These are phyloP conservation scores for Marronus borbonicus DNA, from an alignment of 2,888 invertebrate genomes.

Conservation along the genomic window DNA sequence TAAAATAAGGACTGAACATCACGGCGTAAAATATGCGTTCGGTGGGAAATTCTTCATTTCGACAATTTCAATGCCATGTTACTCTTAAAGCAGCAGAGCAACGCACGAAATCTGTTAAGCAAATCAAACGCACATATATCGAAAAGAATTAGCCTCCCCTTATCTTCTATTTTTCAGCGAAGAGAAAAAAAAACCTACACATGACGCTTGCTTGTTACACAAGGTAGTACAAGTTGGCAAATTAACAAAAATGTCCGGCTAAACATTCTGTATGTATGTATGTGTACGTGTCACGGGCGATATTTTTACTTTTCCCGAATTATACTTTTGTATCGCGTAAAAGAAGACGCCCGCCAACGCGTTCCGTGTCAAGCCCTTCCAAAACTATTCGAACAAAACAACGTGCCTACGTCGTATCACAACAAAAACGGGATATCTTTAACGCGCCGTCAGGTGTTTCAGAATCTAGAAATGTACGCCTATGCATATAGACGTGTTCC, in stretches of 20 bases:
- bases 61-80: too few species aligned
- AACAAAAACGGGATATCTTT: not conserved
- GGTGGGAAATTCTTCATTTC: too few species aligned
- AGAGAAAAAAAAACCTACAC: not conserved
- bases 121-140: not conserved
- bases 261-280: constrained; percentile 39
- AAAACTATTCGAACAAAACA: constrained; percentile 14
- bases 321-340: constrained; percentile 24
- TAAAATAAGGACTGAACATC: too few species aligned
- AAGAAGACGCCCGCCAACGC: constrained; percentile 33
- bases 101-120: not conserved
- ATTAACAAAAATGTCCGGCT: constrained; percentile 37
- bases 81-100: too few species aligned
- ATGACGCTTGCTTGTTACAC: constrained; percentile 27
- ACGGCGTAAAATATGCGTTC: too few species aligned
- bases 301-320: constrained; percentile 45
- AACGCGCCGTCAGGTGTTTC: constrained; percentile 10
- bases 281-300: constrained; percentile 1
- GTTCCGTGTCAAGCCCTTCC: constrained; percentile 7
- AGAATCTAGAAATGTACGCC: not conserved
- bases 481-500: too few species aligned
- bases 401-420: not conserved
- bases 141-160: not conserved
- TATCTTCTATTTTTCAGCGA: not conserved
- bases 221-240: constrained; percentile 42